A percentile compares a stretch with the other conserved stretches of the same genome.
phyloP scores from a whole-genome alignment of 2,888 invertebrate species.

The Himalopsyche japonica region DNA sequence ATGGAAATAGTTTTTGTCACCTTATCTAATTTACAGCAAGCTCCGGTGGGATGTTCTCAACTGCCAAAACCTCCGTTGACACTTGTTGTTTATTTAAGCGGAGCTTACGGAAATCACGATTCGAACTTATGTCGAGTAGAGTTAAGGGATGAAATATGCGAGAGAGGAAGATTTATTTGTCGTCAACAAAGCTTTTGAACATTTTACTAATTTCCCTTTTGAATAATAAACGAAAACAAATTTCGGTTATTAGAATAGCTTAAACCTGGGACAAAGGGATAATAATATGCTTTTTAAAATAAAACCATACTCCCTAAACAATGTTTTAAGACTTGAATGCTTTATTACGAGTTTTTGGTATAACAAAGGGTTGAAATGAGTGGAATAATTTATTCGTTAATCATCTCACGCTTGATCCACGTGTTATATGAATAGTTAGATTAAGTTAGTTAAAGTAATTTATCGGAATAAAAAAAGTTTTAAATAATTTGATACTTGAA shows the following conservation, averaged over 20 bases:
- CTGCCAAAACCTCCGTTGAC: neutral
- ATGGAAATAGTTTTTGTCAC: conserved; percentile 33
- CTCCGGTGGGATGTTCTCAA: conserved; percentile 5
- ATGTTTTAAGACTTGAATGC: no score
- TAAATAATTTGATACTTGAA: no score
- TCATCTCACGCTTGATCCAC: no score
- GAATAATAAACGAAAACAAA: conserved; percentile 1
- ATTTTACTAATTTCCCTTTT: conserved; percentile 1
- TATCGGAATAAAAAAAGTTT: no score
- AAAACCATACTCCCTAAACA: no score
- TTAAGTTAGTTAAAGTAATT: no score
- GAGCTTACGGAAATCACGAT: conserved; percentile 1
- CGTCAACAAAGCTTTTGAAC: conserved; percentile 1
- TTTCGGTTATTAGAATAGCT: neutral
- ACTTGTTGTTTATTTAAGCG: conserved; percentile 1
- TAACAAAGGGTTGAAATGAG: no score
- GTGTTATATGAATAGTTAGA: no score
- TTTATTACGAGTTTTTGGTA: no score
- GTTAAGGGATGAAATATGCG: neutral
- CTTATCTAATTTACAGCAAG: conserved; percentile 23
- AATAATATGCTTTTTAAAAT: neutral
- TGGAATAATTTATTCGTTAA: no score
- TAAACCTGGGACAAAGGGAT: neutral
- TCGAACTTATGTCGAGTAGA: conserved; percentile 3
- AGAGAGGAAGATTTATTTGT: conserved; percentile 5